Percentiles rank a stretch among this genome's conserved stretches.
Conservation (phyloP, 2,113 vertebrate genomes). For the Panurus biarmicus region DNA sequence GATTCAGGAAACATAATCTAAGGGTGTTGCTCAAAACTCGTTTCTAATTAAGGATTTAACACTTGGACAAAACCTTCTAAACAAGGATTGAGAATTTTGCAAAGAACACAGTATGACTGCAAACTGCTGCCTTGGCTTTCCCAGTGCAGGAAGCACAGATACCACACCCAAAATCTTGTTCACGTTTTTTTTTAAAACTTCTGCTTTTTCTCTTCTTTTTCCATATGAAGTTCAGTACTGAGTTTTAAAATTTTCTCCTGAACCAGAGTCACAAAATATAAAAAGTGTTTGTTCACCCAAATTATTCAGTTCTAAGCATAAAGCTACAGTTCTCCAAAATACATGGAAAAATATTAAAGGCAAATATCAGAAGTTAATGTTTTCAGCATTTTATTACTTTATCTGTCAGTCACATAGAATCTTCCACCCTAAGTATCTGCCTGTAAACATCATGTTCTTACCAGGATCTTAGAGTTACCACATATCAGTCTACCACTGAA, state of each 20-base stretch:
- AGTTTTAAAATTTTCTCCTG: background rate
- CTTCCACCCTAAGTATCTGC: background rate
- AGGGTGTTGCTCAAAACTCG: background rate
- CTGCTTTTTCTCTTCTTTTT: conserved; percentile 37
- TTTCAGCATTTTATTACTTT: background rate
- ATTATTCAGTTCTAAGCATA: background rate
- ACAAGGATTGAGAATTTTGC: background rate
- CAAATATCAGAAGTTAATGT: background rate
- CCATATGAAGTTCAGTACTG: background rate
- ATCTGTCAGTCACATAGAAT: background rate
- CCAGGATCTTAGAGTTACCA: background rate
- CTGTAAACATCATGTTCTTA: background rate
- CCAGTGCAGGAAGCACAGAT: background rate
- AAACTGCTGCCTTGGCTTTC: background rate
- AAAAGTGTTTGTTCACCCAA: background rate
- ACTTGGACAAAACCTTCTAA: background rate
- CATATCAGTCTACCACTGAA: background rate
- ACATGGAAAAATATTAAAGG: background rate
- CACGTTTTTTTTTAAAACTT: background rate
- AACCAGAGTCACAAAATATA: background rate
- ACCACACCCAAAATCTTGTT: conserved; percentile 28
- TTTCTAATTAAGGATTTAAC: background rate
- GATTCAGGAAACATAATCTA: background rate
- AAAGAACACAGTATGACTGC: background rate
- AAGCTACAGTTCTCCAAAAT: background rate